These are phyloP conservation scores for Drosophila borealis DNA, from an alignment of 2,888 invertebrate species.

Conservation along the genomic window DNA sequence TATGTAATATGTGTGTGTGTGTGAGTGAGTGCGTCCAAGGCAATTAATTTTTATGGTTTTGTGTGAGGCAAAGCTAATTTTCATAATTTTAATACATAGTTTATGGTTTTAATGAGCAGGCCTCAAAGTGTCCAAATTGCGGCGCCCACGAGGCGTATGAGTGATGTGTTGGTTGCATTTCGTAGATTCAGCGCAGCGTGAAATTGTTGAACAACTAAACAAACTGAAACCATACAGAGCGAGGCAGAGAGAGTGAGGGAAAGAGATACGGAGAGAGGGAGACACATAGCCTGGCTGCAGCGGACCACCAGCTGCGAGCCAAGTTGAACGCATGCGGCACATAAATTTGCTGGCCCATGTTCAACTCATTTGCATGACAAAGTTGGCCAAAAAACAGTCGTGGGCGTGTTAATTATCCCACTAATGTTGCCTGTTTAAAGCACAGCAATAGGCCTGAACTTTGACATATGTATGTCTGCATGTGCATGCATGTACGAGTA, in stretches of 20 bases:
- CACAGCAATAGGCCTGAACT: conserved; percentile 54
- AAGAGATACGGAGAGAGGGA: background rate
- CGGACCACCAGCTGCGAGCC: conserved; percentile 66
- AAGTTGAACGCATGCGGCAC: conserved; percentile 50
- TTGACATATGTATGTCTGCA: conserved; percentile 63
- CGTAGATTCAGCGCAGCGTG: conserved; percentile 60
- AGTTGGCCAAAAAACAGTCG: conserved; percentile 70
- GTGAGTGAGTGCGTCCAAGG: conserved; percentile 9
- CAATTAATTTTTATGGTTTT: conserved; percentile 56
- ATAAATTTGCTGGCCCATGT: conserved; percentile 58
- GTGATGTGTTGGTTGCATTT: conserved; percentile 55
- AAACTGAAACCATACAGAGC: conserved; percentile 13
- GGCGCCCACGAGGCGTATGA: conserved; percentile 59
- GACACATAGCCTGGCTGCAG: conserved; percentile 9
- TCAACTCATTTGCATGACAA: conserved; percentile 75
- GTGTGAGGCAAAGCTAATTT: conserved; percentile 36
- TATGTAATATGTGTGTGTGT: conserved; percentile 17
- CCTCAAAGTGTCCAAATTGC: conserved; percentile 34
- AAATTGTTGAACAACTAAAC: conserved; percentile 46
- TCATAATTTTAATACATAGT: conserved; percentile 46
- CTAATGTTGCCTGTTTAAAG: conserved; percentile 71
- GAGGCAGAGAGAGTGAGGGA: background rate
- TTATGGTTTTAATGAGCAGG: conserved; percentile 44
- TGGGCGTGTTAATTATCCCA: conserved; percentile 80
- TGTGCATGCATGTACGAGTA: background rate